phyloP scores from a whole-genome alignment of 2,888 invertebrate species.

The Cosmorhoe ocellata region DNA sequence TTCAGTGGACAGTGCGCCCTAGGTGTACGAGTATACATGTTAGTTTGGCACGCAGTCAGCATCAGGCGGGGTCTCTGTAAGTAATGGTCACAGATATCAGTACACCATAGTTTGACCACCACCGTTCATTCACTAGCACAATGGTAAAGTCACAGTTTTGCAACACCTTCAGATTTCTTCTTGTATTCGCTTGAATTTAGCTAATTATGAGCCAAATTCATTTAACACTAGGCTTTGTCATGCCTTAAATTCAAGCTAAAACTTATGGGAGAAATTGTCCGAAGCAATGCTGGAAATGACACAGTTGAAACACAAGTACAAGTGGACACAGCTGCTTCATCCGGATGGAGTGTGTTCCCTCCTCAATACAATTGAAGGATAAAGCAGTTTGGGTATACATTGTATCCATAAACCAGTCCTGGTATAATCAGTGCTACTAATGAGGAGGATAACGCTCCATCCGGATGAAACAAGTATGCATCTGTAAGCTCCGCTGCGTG shows the following conservation, averaged over 20 bases:
- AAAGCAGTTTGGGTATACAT: background rate
- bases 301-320: slow-evolving; percentile 8
- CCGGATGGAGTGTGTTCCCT: slow-evolving; percentile 1
- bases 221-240: background rate
- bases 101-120: slow-evolving; percentile 38
- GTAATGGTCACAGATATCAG: slow-evolving; percentile 72
- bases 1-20: slow-evolving; percentile 10
- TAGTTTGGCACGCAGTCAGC: slow-evolving; percentile 63
- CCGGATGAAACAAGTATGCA: too few relatives aligned
- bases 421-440: too few relatives aligned
- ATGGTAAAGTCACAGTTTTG: slow-evolving; percentile 46
- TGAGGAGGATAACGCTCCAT: slow-evolving; percentile 6
- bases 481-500: background rate
- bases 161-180: slow-evolving; percentile 18
- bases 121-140: slow-evolving; percentile 53
- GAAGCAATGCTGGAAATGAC: slow-evolving; percentile 20
- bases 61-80: slow-evolving; percentile 68
- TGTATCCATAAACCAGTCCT: too few relatives aligned
- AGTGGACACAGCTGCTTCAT: background rate
- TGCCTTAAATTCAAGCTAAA: slow-evolving; percentile 8
- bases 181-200: slow-evolving; percentile 3
- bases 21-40: slow-evolving; percentile 27
- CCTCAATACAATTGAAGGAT: too few relatives aligned
- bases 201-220: slow-evolving; percentile 2
- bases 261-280: slow-evolving; percentile 3